Conservation (phyloP, 2,888 invertebrate species). For the Halictus quadricinctus region DNA sequence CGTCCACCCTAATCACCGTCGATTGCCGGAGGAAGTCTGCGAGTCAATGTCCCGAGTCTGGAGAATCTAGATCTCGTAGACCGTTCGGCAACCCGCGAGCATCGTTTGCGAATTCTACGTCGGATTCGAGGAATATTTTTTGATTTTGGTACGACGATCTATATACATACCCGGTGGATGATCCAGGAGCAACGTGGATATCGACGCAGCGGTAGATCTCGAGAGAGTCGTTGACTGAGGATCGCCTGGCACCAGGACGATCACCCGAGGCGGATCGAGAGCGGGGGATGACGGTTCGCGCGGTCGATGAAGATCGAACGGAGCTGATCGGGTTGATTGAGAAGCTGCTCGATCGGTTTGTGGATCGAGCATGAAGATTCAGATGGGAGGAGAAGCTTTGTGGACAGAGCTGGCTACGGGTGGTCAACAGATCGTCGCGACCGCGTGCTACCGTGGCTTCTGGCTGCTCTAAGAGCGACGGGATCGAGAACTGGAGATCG, state of each 20-base stretch:
- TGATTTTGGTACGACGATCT: background rate
- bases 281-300: background rate
- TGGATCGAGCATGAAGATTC: constrained; percentile 81
- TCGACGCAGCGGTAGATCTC: background rate
- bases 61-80: background rate
- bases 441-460: constrained; percentile 19
- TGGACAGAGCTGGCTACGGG: constrained; percentile 34
- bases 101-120: background rate
- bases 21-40: background rate
- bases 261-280: background rate
- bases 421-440: constrained; percentile 17
- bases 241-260: constrained; percentile 30
- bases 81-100: background rate
- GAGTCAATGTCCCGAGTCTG: background rate
- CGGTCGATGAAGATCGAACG: constrained; percentile 33
- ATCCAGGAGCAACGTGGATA: constrained; percentile 5
- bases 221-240: background rate
- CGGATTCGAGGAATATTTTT: background rate
- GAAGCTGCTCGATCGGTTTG: background rate
- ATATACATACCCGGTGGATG: background rate
- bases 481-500: constrained; percentile 26
- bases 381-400: constrained; percentile 76
- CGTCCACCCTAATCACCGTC: background rate
- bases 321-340: constrained; percentile 7
- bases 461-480: constrained; percentile 22